phyloP scores from a whole-genome alignment of 2,113 vertebrate genomes.

The Pachyramphus minor region DNA sequence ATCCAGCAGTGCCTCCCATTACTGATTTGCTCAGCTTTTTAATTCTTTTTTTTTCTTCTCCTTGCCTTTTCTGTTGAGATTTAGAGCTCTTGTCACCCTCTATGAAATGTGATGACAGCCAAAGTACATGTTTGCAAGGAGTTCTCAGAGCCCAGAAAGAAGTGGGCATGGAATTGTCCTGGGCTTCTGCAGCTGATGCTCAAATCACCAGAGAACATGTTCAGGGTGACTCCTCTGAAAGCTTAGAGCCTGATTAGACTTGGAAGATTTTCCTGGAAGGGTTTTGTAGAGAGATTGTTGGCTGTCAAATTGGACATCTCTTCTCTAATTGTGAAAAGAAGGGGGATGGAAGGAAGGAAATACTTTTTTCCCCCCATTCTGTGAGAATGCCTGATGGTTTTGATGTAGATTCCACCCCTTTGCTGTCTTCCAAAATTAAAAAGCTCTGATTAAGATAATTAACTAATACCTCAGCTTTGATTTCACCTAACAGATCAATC shows the following conservation, averaged over 20 bases:
- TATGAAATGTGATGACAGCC: not conserved
- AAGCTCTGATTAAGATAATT: not conserved
- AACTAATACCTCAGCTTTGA: not conserved
- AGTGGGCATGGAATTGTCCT: not conserved
- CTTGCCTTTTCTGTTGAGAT: not conserved
- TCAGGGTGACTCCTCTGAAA: not conserved
- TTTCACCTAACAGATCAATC: not conserved
- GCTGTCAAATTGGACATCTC: not conserved
- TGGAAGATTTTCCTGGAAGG: not conserved
- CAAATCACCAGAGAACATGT: rapidly evolving
- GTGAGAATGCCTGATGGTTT: not conserved
- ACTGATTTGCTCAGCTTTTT: not conserved
- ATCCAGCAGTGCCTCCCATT: not conserved
- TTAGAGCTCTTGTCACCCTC: not conserved
- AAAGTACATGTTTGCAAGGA: not conserved
- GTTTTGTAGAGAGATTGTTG: not conserved
- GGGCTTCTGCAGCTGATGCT: not conserved
- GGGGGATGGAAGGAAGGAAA: not conserved
- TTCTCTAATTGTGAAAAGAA: not conserved
- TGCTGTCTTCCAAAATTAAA: not conserved
- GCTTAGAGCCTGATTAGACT: not conserved
- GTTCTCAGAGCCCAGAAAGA: not conserved
- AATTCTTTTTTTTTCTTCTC: too few relatives aligned
- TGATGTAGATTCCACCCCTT: not conserved
- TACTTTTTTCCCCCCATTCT: not conserved